Base-by-base conservation (phyloP, 53 echinoderm and acorn worm species). In the Hippasteria phrygiana region DNA sequence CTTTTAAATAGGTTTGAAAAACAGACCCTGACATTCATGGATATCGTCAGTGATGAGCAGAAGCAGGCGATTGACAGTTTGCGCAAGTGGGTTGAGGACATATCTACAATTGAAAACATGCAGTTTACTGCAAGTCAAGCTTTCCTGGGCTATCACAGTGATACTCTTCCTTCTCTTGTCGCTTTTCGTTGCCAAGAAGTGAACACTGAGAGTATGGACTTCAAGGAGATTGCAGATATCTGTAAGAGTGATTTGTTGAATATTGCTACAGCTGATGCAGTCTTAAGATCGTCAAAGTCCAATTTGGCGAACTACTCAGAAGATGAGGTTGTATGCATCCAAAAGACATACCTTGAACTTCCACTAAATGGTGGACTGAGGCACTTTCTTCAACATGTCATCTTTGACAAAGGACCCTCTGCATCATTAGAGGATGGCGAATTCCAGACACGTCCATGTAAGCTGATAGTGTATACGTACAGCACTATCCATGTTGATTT, bases 1-100 rank as follows among this genome's bases (percentile, higher is more conserved):
- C 62, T 90, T 29, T 73, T 90, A 29, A 90, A 90, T 35, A 82
- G 90, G 32, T 90, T 90, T 84, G 90, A 90, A 40, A 90, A 90
- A 26, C 90, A 90, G 43, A 43, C 71, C 0, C 74, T 90, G 7
- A 67, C 53, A 16, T 90, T 80, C 54, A 71, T 74, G 43, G 84
- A 90, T 42, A 67, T 90, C 22, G 36, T 90, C 34, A 48, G 32
- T 29, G 77, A 73, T 18, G n/a, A n/a, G n/a, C n/a, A n/a, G n/a
- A n/a, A n/a, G n/a, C n/a, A n/a, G n/a, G n/a, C n/a, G n/a, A n/a
- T n/a, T n/a, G n/a, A n/a, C n/a, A n/a, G n/a, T n/a, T n/a, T n/a
- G n/a, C n/a, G n/a, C n/a, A n/a, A n/a, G n/a, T n/a, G n/a, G n/a
- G n/a, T n/a, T n/a, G n/a, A n/a, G n/a, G n/a, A n/a, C n/a, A n/a